Evolutionary conservation across 2,797 vertebrate species (phyloP).

Genomic region (Bradypodion ventrale): DNA sequence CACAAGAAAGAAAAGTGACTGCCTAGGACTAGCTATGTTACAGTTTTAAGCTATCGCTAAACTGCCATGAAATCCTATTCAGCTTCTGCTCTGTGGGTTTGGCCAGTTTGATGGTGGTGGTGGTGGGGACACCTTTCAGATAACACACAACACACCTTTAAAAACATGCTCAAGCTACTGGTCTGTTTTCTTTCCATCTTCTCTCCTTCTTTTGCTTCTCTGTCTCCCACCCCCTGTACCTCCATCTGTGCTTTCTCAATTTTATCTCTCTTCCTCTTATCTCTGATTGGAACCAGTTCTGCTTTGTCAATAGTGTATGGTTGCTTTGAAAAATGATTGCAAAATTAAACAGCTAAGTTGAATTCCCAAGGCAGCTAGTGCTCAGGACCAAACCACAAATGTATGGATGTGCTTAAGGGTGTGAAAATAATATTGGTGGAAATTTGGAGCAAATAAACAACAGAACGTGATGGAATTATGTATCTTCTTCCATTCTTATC

Average conservation of each 20-base stretch:
- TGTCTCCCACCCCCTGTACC: neutral
- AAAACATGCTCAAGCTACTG: neutral
- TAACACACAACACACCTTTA: neutral
- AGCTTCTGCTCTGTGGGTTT: too few relatives aligned
- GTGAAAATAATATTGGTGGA: too few relatives aligned
- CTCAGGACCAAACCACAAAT: neutral
- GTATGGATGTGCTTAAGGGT: neutral
- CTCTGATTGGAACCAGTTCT: too few relatives aligned
- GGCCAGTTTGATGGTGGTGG: too few relatives aligned
- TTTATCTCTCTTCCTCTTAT: neutral
- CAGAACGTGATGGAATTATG: neutral
- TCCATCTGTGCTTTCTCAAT: neutral
- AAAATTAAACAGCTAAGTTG: neutral
- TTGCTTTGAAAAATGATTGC: too few relatives aligned
- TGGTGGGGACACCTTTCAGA: neutral
- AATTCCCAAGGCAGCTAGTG: neutral
- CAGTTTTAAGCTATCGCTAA: too few relatives aligned
- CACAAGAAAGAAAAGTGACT: too few relatives aligned
- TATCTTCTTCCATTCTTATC: neutral
- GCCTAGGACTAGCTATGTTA: too few relatives aligned
- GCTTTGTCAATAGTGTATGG: too few relatives aligned
- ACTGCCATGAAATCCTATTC: too few relatives aligned
- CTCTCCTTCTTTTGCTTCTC: neutral
- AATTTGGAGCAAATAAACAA: neutral
- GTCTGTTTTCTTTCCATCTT: neutral